phyloP scores from a whole-genome alignment of 2,888 invertebrate species.

The Drosophila nr. perissopoda region DNA sequence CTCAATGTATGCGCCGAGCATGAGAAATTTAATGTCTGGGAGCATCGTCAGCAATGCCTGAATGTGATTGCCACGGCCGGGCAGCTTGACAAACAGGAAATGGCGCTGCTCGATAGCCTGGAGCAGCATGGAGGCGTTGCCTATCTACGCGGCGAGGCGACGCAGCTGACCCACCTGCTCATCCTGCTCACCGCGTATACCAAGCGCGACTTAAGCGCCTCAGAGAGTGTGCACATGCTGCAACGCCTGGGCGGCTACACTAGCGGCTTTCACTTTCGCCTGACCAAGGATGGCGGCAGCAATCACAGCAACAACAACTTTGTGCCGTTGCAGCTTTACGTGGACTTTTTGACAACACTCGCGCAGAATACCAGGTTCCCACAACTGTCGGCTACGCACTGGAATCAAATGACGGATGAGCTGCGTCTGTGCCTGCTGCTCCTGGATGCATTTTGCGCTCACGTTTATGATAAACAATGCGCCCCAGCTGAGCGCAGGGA shows the following conservation, averaged over 20 bases:
- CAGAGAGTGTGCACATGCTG: slow-evolving; percentile 66
- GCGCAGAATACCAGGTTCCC: slow-evolving; percentile 85
- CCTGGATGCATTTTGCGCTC: slow-evolving; percentile 60
- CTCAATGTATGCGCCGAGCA: slow-evolving; percentile 37
- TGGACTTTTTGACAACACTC: slow-evolving; percentile 86
- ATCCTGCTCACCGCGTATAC: slow-evolving; percentile 74
- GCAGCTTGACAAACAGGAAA: slow-evolving; percentile 37
- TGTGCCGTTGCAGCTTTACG: slow-evolving; percentile 87
- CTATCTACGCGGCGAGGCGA: slow-evolving; percentile 45
- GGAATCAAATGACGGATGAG: slow-evolving; percentile 65
- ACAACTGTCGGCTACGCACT: slow-evolving; percentile 65
- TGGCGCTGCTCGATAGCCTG: slow-evolving; percentile 75
- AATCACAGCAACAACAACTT: slow-evolving; percentile 84
- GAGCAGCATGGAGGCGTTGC: slow-evolving; percentile 57
- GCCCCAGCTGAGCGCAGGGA: slow-evolving; percentile 56
- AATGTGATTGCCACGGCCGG: slow-evolving; percentile 61
- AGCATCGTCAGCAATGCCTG: slow-evolving; percentile 77
- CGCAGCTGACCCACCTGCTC: slow-evolving; percentile 73
- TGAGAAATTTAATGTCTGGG: slow-evolving; percentile 44
- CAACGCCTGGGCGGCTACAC: slow-evolving; percentile 54
- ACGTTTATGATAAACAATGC: slow-evolving; percentile 30
- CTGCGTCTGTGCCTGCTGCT: slow-evolving; percentile 66
- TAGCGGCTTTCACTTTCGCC: slow-evolving; percentile 55
- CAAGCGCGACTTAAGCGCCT: slow-evolving; percentile 53
- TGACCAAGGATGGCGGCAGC: slow-evolving; percentile 48